Evolutionary conservation across 2,113 vertebrate genomes (phyloP).

Genomic region (Rhegmatorhina hoffmannsi): DNA sequence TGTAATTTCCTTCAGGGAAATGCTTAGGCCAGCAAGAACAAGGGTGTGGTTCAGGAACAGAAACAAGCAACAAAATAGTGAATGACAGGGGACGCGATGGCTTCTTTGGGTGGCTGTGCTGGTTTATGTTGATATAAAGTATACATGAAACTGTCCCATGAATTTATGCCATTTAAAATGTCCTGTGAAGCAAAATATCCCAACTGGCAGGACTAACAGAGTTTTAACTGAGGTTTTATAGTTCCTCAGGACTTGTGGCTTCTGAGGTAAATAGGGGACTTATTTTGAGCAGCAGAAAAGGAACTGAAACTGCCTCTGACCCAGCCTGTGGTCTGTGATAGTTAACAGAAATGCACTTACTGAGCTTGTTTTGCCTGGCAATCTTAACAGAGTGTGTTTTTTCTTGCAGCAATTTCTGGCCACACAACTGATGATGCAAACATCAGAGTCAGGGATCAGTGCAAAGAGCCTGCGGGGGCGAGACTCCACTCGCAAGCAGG

Average conservation of each 20-base stretch:
- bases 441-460: constrained; percentile 96
- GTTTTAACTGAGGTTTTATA: neutral
- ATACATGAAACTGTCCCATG: neutral
- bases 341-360: neutral
- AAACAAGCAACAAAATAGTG: neutral
- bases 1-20: constrained; percentile 24
- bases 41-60: constrained; percentile 48
- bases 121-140: neutral
- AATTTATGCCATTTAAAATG: neutral
- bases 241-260: constrained; percentile 8
- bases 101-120: constrained; percentile 7
- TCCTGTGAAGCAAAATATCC: neutral
- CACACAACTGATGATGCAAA: constrained; percentile 99
- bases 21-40: constrained; percentile 52
- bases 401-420: constrained; percentile 93
- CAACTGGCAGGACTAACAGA: neutral
- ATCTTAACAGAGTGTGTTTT: constrained; percentile 53
- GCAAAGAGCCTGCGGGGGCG: constrained; percentile 97
- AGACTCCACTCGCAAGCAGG: constrained; percentile 94
- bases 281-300: constrained; percentile 27
- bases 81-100: neutral
- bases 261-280: constrained; percentile 15
- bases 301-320: constrained; percentile 46
- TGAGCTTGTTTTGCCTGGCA: constrained; percentile 37
- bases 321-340: constrained; percentile 28